These are phyloP conservation scores for Paramuricea clavata DNA, from an alignment of 92 coral and sea anemone genomes.

Conservation along the genomic window DNA sequence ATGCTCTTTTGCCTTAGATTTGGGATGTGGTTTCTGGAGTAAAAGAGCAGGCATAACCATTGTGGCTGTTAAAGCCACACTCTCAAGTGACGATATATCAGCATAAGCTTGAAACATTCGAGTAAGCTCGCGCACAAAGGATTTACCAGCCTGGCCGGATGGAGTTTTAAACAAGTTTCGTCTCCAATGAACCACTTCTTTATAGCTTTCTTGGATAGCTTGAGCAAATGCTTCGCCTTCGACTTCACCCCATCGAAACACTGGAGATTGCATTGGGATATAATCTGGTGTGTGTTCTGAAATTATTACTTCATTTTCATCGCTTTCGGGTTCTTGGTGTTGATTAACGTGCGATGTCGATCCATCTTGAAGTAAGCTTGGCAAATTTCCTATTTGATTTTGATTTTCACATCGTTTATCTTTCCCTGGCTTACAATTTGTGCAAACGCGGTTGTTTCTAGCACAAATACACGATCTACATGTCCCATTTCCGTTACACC, in stretches of 20 bases:
- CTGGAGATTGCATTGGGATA: too few species aligned
- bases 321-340: too few species aligned
- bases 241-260: too few species aligned
- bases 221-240: too few species aligned
- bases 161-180: too few species aligned
- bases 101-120: constrained; percentile 2
- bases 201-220: too few species aligned
- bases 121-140: too few species aligned
- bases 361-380: background rate
- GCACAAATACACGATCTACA: background rate
- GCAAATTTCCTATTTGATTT: background rate
- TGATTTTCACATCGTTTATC: constrained; percentile 16
- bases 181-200: too few species aligned
- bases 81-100: constrained; percentile 23
- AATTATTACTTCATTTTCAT: too few species aligned
- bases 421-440: constrained; percentile 6
- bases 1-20: constrained; percentile 39
- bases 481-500: background rate
- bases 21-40: constrained; percentile 46
- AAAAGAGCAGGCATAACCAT: constrained; percentile 25
- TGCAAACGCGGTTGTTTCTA: background rate
- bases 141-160: too few species aligned
- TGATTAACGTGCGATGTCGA: too few species aligned
- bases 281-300: too few species aligned
- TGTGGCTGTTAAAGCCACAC: constrained; percentile 7